Evolutionary conservation across 2,113 vertebrate species (phyloP).

Genomic region (Gadus macrocephalus): DNA sequence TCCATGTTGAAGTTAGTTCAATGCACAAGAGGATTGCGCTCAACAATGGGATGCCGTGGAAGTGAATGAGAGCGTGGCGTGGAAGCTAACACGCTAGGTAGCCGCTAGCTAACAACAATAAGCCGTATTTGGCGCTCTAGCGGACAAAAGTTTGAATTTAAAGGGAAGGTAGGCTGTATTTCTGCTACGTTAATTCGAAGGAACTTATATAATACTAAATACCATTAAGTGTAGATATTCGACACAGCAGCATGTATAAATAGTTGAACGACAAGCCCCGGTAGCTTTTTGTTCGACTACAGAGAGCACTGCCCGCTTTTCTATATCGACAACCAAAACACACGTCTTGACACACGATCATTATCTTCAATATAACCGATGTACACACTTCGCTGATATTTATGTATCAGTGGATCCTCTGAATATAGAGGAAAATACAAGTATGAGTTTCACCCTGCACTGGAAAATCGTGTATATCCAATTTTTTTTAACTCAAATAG

Average conservation of each 20-base stretch:
- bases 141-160: conserved; percentile 62
- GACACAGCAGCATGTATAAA: neutral
- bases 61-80: conserved; percentile 69
- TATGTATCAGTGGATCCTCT: no score
- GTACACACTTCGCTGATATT: no score
- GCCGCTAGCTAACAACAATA: conserved; percentile 69
- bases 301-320: conserved; percentile 49
- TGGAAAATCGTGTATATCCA: no score
- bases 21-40: conserved; percentile 33
- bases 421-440: no score
- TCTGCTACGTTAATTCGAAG: neutral
- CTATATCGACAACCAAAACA: neutral
- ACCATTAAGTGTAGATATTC: neutral
- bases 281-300: conserved; percentile 69
- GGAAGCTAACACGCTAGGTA: conserved; percentile 65
- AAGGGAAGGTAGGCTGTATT: conserved; percentile 8
- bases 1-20: neutral
- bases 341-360: no score
- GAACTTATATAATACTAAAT: neutral
- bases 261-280: conserved; percentile 33
- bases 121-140: conserved; percentile 69
- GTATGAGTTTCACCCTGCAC: no score
- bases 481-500: no score
- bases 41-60: conserved; percentile 73
- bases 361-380: no score